These are phyloP conservation scores for Drosophila erecta DNA, from an alignment of 1,140 invertebrate species.

Conservation along the genomic window DNA sequence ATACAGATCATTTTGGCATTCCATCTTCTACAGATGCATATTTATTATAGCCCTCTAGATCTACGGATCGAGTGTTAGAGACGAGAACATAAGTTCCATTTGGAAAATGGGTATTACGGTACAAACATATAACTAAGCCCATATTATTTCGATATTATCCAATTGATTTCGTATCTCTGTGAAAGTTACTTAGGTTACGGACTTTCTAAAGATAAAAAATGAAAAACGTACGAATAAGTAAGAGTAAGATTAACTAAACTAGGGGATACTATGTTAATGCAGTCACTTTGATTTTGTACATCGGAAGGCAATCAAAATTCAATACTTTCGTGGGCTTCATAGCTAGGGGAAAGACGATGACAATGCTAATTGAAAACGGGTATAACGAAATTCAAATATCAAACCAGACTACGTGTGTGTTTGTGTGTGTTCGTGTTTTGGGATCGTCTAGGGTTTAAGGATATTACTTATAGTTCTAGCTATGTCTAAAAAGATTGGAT, in stretches of 20 bases:
- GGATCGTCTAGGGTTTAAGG: neutral
- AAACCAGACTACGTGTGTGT: slow-evolving; percentile 27
- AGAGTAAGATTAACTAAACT: slow-evolving; percentile 5
- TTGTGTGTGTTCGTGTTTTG: slow-evolving; percentile 17
- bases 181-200: slow-evolving; percentile 18
- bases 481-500: slow-evolving; percentile 36
- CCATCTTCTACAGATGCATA: slow-evolving; percentile 34
- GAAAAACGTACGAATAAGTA: slow-evolving; percentile 15
- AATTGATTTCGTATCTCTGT: neutral
- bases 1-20: slow-evolving; percentile 12
- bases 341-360: slow-evolving; percentile 4
- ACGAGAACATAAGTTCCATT: neutral
- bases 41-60: neutral
- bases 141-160: slow-evolving; percentile 8
- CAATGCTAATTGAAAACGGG: slow-evolving; percentile 23
- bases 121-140: slow-evolving; percentile 33
- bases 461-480: slow-evolving; percentile 33
- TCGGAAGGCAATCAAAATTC: slow-evolving; percentile 25
- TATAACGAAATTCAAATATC: slow-evolving; percentile 36
- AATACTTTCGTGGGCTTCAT: slow-evolving; percentile 9
- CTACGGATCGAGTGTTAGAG: slow-evolving; percentile 38
- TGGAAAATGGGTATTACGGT: slow-evolving; percentile 14
- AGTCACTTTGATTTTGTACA: slow-evolving; percentile 32
- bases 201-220: slow-evolving; percentile 13
- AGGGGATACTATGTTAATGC: slow-evolving; percentile 12